phyloP scores from a whole-genome alignment of 2,113 vertebrate species.

The Fulmarus glacialis region DNA sequence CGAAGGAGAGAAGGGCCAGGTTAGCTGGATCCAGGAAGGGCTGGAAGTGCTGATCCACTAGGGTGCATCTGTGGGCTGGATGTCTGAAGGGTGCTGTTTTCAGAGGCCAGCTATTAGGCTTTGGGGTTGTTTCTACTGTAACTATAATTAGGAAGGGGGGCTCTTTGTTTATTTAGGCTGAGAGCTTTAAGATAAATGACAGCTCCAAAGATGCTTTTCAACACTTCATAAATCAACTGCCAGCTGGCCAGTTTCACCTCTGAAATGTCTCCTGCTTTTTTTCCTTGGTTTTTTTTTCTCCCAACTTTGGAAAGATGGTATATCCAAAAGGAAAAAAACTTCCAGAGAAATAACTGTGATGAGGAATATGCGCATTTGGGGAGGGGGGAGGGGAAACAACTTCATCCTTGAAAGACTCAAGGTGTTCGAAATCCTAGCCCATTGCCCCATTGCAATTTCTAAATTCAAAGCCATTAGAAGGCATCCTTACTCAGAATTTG shows the following conservation, averaged over 20 bases:
- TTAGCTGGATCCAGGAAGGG: neutral
- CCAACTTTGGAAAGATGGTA: neutral
- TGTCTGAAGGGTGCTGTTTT: neutral
- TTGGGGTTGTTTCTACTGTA: slow-evolving; percentile 73
- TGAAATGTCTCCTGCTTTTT: slow-evolving; percentile 53
- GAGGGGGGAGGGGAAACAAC: neutral
- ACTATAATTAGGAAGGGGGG: slow-evolving; percentile 66
- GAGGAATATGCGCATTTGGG: neutral
- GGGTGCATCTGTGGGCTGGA: slow-evolving; percentile 69
- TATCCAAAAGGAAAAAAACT: neutral
- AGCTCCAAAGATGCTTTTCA: slow-evolving; percentile 83
- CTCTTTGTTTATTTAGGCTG: slow-evolving; percentile 83
- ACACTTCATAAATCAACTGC: slow-evolving; percentile 83
- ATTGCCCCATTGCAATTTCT: neutral
- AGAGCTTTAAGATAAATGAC: slow-evolving; percentile 82
- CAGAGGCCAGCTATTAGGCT: neutral
- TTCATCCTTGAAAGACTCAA: neutral
- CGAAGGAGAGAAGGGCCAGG: neutral
- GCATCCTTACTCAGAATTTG: neutral
- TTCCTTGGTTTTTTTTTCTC: neutral
- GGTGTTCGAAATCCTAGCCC: neutral
- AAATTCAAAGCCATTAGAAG: neutral
- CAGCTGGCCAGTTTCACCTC: slow-evolving; percentile 67
- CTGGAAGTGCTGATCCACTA: neutral
- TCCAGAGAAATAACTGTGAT: neutral